These are phyloP conservation scores for Smithornis capensis DNA, from an alignment of 2,113 vertebrate species.

Conservation along the genomic window DNA sequence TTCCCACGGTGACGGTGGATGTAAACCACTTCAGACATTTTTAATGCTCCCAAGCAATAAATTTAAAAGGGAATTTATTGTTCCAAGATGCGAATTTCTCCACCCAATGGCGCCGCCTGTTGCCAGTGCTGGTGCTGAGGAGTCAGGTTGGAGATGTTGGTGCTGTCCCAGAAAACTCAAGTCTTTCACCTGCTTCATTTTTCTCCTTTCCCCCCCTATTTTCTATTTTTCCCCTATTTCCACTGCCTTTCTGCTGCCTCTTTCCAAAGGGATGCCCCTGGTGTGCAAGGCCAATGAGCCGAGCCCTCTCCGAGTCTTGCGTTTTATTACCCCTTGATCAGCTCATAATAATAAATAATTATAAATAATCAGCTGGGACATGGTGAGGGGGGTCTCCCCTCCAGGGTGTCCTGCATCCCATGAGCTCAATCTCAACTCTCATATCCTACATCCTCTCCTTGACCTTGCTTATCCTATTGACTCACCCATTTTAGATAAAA, in stretches of 20 bases:
- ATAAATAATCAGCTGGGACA: not conserved
- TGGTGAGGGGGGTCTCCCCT: not conserved
- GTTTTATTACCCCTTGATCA: not conserved
- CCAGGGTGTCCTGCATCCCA: not conserved
- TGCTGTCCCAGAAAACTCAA: not conserved
- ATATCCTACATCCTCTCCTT: not conserved
- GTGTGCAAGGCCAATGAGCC: not conserved
- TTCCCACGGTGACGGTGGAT: slow-evolving; percentile 63
- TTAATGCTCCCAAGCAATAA: slow-evolving; percentile 68
- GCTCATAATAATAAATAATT: not conserved
- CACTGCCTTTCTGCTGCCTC: not conserved
- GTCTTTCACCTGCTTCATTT: not conserved
- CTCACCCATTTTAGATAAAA: not conserved
- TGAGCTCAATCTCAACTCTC: not conserved
- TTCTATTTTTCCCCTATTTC: not conserved
- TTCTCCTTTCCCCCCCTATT: rapidly evolving
- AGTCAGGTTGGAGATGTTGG: not conserved
- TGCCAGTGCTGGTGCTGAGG: not conserved
- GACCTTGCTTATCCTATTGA: not conserved
- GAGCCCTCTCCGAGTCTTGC: not conserved
- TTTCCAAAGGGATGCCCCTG: not conserved
- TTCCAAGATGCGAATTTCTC: not conserved
- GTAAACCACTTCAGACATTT: slow-evolving; percentile 73
- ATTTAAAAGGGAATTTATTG: slow-evolving; percentile 47
- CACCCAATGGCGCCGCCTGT: not conserved